Evolutionary conservation across 1,140 invertebrate genomes (phyloP), one percentile per base, ranked within the genome.

Genomic region (Lasioglossum albipes): DNA sequence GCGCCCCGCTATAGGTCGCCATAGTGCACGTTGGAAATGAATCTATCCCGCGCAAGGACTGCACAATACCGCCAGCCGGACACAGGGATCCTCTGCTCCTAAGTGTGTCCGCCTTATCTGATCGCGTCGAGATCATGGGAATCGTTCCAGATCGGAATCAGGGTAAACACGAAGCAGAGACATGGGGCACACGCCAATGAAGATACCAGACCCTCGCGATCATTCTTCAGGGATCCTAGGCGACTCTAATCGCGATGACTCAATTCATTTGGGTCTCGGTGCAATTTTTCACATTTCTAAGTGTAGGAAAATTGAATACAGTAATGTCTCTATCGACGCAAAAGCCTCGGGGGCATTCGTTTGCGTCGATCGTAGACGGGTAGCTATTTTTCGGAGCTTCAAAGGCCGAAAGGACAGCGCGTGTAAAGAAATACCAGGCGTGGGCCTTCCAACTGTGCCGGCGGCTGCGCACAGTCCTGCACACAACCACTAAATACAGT

Each of bases 81-180:
- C 54, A n/a, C 27, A 12, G 0, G 12, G 9, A n/a, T 12, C 10
- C 61, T 5, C 7, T 18, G 22, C 45, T 65, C 54, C 45, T 31
- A 49, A 49, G 45, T 49, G 45, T 12, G 45, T 49, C 27, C 64
- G 45, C 45, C 59, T 72, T 73, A 79, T 31, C 16, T 31, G 36
- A 72, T 73, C 72, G 64, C 54, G 36, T n/a, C 61, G 22, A n/a
- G 70, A 73, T 79, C 76, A 36, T 22, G 70, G 27, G 49, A 78
- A 72, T 65, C n/a, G 16, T 27, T 41, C 7, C 18, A 7, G 59
- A 65, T 72, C 61, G 45, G 73, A 36, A 52, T 22, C 49, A 2
- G 20, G 10, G 45, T 36, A 45, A 79, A 72, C 36, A 41, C 31
- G 36, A 10, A 27, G 22, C 49, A 7, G n/a, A 22, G 9, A 52